These are phyloP conservation scores for Ectemnius lituratus DNA, from an alignment of 2,888 invertebrate species.

Conservation along the genomic window DNA sequence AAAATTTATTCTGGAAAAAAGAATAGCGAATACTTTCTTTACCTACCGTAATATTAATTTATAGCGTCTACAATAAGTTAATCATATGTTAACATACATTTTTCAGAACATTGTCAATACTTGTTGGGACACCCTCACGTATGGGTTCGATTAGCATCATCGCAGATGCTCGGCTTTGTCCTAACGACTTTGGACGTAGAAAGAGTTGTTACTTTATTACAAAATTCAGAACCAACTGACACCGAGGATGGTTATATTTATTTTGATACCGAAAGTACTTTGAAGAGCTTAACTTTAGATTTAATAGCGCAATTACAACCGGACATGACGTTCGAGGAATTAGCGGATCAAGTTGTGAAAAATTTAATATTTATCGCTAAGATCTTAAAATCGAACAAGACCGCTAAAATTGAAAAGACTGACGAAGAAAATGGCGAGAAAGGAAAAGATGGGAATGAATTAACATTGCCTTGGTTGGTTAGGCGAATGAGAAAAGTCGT, in stretches of 20 bases:
- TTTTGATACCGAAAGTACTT: slow-evolving; percentile 81
- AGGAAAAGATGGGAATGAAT: slow-evolving; percentile 64
- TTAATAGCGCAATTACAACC: slow-evolving; percentile 87
- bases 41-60: no score
- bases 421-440: slow-evolving; percentile 28
- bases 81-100: slow-evolving; percentile 30
- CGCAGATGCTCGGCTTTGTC: slow-evolving; percentile 87
- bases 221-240: slow-evolving; percentile 73
- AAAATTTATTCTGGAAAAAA: no score
- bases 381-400: slow-evolving; percentile 81
- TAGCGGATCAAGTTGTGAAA: slow-evolving; percentile 87
- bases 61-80: no score
- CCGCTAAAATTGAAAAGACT: slow-evolving; percentile 56
- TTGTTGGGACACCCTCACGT: slow-evolving; percentile 89
- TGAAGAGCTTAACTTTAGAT: slow-evolving; percentile 86
- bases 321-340: slow-evolving; percentile 83
- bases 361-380: slow-evolving; percentile 85
- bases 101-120: slow-evolving; percentile 84
- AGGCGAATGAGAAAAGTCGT: slow-evolving; percentile 87
- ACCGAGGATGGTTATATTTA: slow-evolving; percentile 82
- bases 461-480: slow-evolving; percentile 87
- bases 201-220: slow-evolving; percentile 80
- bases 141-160: slow-evolving; percentile 90
- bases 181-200: slow-evolving; percentile 83
- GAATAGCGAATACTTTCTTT: no score